phyloP scores from a whole-genome alignment of 2,797 vertebrate species.

The Sebastes melanostomus region DNA sequence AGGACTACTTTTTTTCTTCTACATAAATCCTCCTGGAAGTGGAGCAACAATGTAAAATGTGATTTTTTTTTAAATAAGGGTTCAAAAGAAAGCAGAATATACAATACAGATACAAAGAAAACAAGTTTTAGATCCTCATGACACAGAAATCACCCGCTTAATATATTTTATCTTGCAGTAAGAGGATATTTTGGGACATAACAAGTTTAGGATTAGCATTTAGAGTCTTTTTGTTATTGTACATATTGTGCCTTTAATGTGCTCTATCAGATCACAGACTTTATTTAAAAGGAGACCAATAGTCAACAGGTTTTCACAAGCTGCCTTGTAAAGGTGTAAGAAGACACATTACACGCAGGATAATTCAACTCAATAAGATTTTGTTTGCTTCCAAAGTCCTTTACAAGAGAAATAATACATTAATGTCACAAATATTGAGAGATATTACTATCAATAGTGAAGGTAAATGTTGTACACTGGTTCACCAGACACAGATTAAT shows the following conservation, averaged over 20 bases:
- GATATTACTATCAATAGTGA: background rate
- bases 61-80: background rate
- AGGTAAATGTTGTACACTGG: background rate
- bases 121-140: no score
- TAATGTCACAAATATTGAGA: background rate
- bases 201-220: no score
- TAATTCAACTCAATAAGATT: background rate
- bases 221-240: no score
- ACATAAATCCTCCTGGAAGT: background rate
- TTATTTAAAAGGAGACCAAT: no score
- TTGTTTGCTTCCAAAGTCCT: background rate
- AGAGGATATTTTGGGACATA: background rate
- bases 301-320: background rate
- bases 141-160: background rate
- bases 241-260: no score
- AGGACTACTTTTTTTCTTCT: background rate
- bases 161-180: background rate
- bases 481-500: background rate
- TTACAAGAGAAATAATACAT: background rate
- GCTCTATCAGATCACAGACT: rapidly evolving
- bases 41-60: background rate
- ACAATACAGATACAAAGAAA: no score
- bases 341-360: background rate
- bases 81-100: background rate
- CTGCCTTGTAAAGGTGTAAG: background rate